Evolutionary conservation across 1,140 invertebrate genomes (phyloP), one percentile per base, ranked within the genome.

Genomic region (Micrasema longulum): DNA sequence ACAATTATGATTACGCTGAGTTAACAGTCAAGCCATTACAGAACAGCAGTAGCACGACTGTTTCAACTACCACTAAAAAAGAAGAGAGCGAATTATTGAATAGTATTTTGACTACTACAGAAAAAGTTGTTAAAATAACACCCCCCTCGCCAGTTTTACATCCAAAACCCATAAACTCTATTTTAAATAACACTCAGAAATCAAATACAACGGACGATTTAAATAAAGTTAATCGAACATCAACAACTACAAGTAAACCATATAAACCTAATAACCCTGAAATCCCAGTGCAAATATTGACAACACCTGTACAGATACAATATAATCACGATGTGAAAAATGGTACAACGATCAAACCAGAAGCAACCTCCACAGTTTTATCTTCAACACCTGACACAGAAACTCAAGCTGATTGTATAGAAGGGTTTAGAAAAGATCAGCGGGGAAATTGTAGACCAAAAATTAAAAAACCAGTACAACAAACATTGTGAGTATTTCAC

Each of bases 1-100:
- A 88, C 74, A 84, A 83, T 23, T 88, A 88, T 72, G 87, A 88
- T 78, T 87, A 88, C 75, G 84, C 86, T 18, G 87, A 88, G 74
- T 84, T 88, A 77, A 88, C 87, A 31, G 83, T 88, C 63, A 88
- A 87, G 82, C 87, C 87, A 35, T 78, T 79, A 47, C 79, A 79
- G 72, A 76, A 79, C 69, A 81, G 81, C 18, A 69, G 10, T 9
- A 63, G 71, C 1, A 75, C 73, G 16, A 70, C 76, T 16, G 14
- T 35, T 2, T 35, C 65, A 22, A 38, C 72, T 9, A 53, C 68
- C 6, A 71, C 11, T 9, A 70, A 35, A 14, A 67, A 52, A 43
- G 11, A 45, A 48, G 36, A 48, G 57, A 36, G 63, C 53, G 6
- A 10, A 52, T 10, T n/a, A n/a, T 26, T 45, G 43, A 7, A 38